These are phyloP conservation scores for Ancistrus triradiatus DNA, from an alignment of 2,113 vertebrate genomes.

Conservation along the genomic window DNA sequence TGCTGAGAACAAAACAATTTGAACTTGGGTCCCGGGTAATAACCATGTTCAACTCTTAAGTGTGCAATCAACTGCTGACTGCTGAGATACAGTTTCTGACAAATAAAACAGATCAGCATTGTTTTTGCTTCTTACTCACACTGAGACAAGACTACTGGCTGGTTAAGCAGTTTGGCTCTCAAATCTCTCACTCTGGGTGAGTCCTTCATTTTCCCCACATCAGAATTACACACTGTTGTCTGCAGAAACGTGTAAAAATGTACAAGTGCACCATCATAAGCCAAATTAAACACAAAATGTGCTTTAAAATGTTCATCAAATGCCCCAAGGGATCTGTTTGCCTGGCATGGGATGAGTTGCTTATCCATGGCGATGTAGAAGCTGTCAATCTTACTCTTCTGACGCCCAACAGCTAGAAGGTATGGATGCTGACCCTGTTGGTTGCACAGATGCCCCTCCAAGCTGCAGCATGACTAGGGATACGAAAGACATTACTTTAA, in stretches of 20 bases:
- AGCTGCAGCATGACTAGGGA: slow-evolving; percentile 36
- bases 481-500: neutral
- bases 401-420: slow-evolving; percentile 29
- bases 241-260: slow-evolving; percentile 38
- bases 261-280: slow-evolving; percentile 22
- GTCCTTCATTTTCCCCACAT: no score
- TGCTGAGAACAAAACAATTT: slow-evolving; percentile 41
- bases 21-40: slow-evolving; percentile 35
- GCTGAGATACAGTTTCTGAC: no score
- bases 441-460: slow-evolving; percentile 38
- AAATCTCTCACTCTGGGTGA: no score
- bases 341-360: slow-evolving; percentile 37
- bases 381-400: slow-evolving; percentile 27
- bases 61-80: slow-evolving; percentile 35
- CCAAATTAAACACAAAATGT: slow-evolving; percentile 40
- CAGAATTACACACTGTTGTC: slow-evolving; percentile 13
- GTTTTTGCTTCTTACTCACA: no score
- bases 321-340: slow-evolving; percentile 23
- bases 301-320: no score
- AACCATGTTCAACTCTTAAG: slow-evolving; percentile 45
- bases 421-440: slow-evolving; percentile 21
- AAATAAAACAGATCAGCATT: no score
- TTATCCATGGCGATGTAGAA: slow-evolving; percentile 30
- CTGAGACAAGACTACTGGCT: no score
- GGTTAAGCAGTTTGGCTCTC: no score